Percentiles rank a stretch among this genome's conserved stretches.
Evolutionary conservation across 2,888 invertebrate genomes (phyloP).

Genomic region (Mythimna albipuncta): DNA sequence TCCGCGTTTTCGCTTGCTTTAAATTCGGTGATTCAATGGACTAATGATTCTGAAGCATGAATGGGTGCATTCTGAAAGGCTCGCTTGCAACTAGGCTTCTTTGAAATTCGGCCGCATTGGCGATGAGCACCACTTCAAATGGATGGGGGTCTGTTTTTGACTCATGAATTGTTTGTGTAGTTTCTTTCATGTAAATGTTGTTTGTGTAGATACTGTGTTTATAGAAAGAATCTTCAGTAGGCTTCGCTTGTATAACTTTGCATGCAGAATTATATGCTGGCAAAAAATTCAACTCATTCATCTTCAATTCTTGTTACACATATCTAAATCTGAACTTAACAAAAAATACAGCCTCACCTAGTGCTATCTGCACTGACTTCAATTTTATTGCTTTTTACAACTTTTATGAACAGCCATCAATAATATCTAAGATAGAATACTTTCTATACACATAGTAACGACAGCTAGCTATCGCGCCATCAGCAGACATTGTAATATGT

Average conservation of each 20-base stretch:
- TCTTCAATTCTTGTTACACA: not conserved
- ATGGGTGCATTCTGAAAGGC: constrained; percentile 79
- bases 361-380: not conserved
- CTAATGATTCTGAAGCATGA: constrained; percentile 83
- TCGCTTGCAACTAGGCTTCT: constrained; percentile 76
- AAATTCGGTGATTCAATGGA: constrained; percentile 87
- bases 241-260: constrained; percentile 14
- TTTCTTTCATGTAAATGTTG: constrained; percentile 62
- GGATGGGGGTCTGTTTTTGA: constrained; percentile 65
- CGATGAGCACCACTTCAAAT: constrained; percentile 66
- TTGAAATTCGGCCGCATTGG: constrained; percentile 71
- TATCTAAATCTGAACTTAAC: not conserved
- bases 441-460: constrained; percentile 52
- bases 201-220: constrained; percentile 56
- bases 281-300: not conserved
- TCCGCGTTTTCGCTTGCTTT: constrained; percentile 74
- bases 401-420: constrained; percentile 33
- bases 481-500: constrained; percentile 53
- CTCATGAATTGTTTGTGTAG: constrained; percentile 60
- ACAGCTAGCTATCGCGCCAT: constrained; percentile 46
- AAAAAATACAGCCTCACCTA: not conserved
- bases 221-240: constrained; percentile 37
- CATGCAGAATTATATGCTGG: not conserved
- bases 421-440: constrained; percentile 53
- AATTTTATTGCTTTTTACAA: constrained; percentile 23